Base-by-base conservation (phyloP, 2,888 invertebrate genomes). In the Leptopilina drosophilae region DNA sequence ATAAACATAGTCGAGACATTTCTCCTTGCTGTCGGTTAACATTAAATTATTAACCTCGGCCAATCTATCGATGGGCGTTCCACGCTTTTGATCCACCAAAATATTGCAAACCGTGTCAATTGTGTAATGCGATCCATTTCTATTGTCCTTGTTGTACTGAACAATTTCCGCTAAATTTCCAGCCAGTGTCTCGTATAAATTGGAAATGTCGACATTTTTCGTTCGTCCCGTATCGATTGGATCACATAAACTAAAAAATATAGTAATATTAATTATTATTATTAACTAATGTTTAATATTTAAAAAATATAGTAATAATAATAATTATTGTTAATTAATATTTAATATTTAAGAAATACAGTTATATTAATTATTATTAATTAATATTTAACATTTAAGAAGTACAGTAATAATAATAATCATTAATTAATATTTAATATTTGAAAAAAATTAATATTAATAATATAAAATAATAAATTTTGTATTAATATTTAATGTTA, bases 111-210 rank as follows among this genome's bases (percentile, higher is more conserved):
- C 93, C 20, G 94, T 94, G 89, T 97, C 96, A 42, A 98, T 96
- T 2, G 97, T 97, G 9, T 97, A 93, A 83, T 95, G 96, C 15
- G 94, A 93, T 49, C 94, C 92, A 85, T 93, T 93, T 46, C 98
- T 94, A 90, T 98, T 98, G 89, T 98, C 98, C 89, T 97, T 96
- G 90, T 98, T 98, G 91, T 98, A 98, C 88, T 99, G 98, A 0
- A 98, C 98, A 64, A 98, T 94, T 64, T 95, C 97, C 76, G 97
- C 98, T 91, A 98, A 97, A 91, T 97, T 96, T 66, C 95, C 95
- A 0, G 98, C 96, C 64, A 98, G 92, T n/a, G 94, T 94, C 89
- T 95, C 95, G 90, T 95, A 97, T 78, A 99, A 95, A 89, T 95
- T 98, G 0, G 95, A 93, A 14, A 97, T 93, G 87, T 97, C 97